Evolutionary conservation across 2,888 invertebrate species (phyloP), one percentile per base, ranked within the genome.

Genomic region (Idaea straminata): DNA sequence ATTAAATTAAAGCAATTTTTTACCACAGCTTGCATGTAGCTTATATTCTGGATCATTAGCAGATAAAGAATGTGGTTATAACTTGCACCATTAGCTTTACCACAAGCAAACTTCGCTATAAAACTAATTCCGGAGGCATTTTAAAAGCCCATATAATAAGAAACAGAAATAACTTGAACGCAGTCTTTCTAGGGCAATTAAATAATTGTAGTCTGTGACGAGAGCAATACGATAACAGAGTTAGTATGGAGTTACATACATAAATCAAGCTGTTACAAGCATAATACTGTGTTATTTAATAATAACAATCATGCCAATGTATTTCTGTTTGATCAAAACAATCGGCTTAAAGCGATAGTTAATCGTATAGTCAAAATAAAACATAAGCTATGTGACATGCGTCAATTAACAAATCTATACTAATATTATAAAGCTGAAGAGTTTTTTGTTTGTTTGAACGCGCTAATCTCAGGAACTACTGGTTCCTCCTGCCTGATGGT

Each of bases 71-170:
- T 47, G 7, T 47, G 47, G 47, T 47, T 47, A 13, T 47, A 47
- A 47, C 47, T 47, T 10, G 47, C 47, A 47, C 47, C 10, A 47
- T 47, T 47, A 47, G n/a, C n/a, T n/a, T n/a, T n/a, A n/a, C n/a
- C n/a, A n/a, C n/a, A 47, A 47, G 47, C 47, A 47, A 47, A 47
- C 47, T 47, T 47, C 47, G 47, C 47, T 2, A 47, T 47, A 7
- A 47, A 47, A 47, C 47, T 47, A 47, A 47, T 47, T 47, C 47
- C 0, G 10, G 13, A 47, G 10, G 47, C 47, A 47, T 47, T 47
- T 47, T 47, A 47, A 47, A 47, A 47, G 47, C 47, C 47, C 47
- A 47, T 47, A 47, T 47, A 47, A 47, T 47, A 47, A 47, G 47
- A 47, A 47, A 47, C 47, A 47, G 5, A 47, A 47, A 47, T 47